Evolutionary conservation across 2,797 vertebrate genomes (phyloP).

Genomic region (Malurus splendens): DNA sequence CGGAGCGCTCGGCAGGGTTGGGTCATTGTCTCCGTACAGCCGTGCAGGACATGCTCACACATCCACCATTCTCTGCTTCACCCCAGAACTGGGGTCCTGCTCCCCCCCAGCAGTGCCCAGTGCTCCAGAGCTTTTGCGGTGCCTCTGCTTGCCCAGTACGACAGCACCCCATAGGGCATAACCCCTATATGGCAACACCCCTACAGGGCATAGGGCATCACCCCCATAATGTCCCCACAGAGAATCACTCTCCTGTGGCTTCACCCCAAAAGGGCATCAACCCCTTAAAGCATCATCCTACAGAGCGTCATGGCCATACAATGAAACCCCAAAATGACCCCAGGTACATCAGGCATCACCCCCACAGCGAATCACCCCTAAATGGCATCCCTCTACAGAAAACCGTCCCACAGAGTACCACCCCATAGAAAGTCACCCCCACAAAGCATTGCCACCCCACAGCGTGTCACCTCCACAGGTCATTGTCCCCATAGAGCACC

Average conservation of each 20-base stretch:
- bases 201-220: too few relatives aligned
- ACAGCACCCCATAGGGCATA: neutral
- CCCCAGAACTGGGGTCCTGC: neutral
- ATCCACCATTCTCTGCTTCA: neutral
- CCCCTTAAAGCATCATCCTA: neutral
- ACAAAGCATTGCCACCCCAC: neutral
- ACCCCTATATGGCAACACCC: neutral
- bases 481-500: neutral
- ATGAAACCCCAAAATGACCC: neutral
- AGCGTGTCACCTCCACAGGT: accelerated
- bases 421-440: neutral
- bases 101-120: neutral
- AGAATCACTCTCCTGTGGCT: neutral
- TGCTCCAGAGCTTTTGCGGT: neutral
- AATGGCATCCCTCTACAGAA: neutral
- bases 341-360: neutral
- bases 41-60: neutral
- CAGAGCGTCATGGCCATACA: accelerated
- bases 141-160: neutral
- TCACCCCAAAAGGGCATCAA: neutral
- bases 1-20: accelerated
- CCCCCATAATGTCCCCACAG: accelerated
- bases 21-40: neutral
- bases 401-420: neutral
- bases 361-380: too few relatives aligned